Evolutionary conservation across 2,888 invertebrate species (phyloP), one percentile per base, ranked within the genome.

Genomic region (Sabatieria punctata): DNA sequence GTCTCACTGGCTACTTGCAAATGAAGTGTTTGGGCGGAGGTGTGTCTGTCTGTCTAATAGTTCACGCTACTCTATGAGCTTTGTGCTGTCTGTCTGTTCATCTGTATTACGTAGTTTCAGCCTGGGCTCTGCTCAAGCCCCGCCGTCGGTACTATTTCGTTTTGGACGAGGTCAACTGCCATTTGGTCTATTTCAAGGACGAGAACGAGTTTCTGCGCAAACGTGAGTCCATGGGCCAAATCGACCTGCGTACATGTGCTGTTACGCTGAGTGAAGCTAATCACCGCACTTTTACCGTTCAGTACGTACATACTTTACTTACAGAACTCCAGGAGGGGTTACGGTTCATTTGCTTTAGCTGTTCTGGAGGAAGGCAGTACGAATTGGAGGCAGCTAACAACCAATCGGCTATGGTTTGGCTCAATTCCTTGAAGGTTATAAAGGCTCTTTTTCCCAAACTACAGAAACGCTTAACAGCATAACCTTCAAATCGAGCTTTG

Each of bases 321-420:
- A 8, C 22, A 19, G 8, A 19, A 3, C 2, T 19, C 18, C 2
- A 8, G 19, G 21, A 21, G 22, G 21, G 22, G 19, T 22, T 4
- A n/a, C n/a, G n/a, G 22, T 24, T 33, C 27, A 19, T 27, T 30
- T 43, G 36, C 52, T 47, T 18, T 39, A 57, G 57, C 41, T 54
- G 54, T 2, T 47, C 50, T 13, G 52, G 51, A 18, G 30, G 42
- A n/a, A 60, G 59, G 45, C 57, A 59, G 41, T 57, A 64, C 52
- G 60, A 64, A 45, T 52, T 66, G 24, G 64, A 64, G 22, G 71
- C 72, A 4, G 71, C 72, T 39, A 73, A 71, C 54, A 69, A 71
- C 51, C 69, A 70, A 46, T 68, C 70, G 22, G 68, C 70, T 60
- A 68, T 71, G 64, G 66, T 69, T 41, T 73, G 73, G 73, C 56